Percentiles rank a stretch among this genome's conserved stretches.
Conservation (phyloP, 2,888 invertebrate genomes). For the Aplocera efformata region DNA sequence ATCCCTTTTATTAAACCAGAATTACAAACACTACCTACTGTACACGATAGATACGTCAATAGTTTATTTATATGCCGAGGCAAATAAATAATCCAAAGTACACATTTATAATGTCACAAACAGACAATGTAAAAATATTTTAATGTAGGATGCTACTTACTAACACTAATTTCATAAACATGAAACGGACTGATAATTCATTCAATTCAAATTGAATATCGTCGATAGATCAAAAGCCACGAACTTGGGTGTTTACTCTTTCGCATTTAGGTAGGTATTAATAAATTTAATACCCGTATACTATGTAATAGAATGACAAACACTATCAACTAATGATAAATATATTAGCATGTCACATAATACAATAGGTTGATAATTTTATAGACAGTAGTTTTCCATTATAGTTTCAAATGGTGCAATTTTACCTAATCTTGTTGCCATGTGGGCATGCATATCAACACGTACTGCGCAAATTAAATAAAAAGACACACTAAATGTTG, state of each 20-base stretch:
- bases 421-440: constrained; percentile 5
- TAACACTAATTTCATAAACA: constrained; percentile 31
- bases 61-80: neutral
- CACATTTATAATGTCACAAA: constrained; percentile 10
- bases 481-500: too few relatives aligned
- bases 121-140: constrained; percentile 23
- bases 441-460: neutral
- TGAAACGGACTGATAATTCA: constrained; percentile 25
- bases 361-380: constrained; percentile 1
- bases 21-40: too few relatives aligned
- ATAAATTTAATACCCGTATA: constrained; percentile 20
- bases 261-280: constrained; percentile 26
- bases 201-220: constrained; percentile 30
- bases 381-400: constrained; percentile 13
- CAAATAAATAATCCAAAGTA: constrained; percentile 8
- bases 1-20: too few relatives aligned
- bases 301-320: constrained; percentile 8
- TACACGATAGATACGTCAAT: too few relatives aligned
- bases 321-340: constrained; percentile 11
- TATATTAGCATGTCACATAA: constrained; percentile 9
- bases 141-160: constrained; percentile 20
- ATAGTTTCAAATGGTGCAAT: constrained; percentile 2
- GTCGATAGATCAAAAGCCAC: constrained; percentile 27
- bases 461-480: too few relatives aligned
- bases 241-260: constrained; percentile 23